A percentile compares a stretch with the other conserved stretches of the same genome.
Conservation (phyloP, 2,113 vertebrate genomes). For the Eublepharis macularius region DNA sequence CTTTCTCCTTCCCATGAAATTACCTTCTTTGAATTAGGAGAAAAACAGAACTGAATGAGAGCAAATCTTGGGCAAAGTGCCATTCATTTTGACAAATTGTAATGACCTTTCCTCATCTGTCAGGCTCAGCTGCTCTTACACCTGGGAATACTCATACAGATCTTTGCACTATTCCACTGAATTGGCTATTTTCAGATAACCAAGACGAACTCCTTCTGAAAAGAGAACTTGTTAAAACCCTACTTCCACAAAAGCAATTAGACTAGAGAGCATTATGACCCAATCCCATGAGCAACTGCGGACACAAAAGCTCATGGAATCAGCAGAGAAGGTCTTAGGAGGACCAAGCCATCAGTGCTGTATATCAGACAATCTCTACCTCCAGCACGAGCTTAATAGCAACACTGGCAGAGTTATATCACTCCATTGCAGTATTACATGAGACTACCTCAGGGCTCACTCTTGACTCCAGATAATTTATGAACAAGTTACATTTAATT, state of each 20-base stretch:
- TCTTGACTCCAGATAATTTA: background rate
- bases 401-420: background rate
- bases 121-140: constrained; percentile 25
- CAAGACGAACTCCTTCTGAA: constrained; percentile 22
- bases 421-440: background rate
- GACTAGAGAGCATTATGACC: background rate
- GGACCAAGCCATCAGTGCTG: background rate
- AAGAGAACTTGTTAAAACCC: background rate
- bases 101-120: constrained; percentile 46
- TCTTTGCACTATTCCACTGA: constrained; percentile 18
- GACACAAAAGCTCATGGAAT: background rate
- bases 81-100: constrained; percentile 25
- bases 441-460: background rate
- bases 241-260: background rate
- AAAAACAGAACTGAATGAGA: constrained; percentile 5
- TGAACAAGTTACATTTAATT: no score
- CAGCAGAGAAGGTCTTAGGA: background rate
- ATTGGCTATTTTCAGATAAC: constrained; percentile 28
- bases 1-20: background rate
- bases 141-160: constrained; percentile 35
- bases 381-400: no score
- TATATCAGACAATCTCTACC: no score
- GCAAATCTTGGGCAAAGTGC: background rate
- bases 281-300: background rate
- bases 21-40: constrained; percentile 16